Evolutionary conservation across 2,797 vertebrate species (phyloP).

Genomic region (Anguilla anguilla): DNA sequence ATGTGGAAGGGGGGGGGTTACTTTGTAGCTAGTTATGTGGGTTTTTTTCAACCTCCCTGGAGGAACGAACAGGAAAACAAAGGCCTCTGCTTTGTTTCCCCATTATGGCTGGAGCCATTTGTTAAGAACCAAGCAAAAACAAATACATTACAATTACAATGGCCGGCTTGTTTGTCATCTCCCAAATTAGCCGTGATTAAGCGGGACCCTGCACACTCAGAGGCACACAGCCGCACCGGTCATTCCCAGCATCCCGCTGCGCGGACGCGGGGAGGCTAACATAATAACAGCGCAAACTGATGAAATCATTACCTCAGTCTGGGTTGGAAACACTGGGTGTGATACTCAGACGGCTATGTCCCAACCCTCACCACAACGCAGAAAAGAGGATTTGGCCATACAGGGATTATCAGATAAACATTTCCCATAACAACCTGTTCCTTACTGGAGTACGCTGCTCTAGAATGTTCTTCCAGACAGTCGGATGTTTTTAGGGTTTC

Average conservation of each 20-base stretch:
- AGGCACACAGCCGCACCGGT: background rate
- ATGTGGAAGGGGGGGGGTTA: background rate
- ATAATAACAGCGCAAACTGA: slow-evolving; percentile 29
- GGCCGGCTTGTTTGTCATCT: background rate
- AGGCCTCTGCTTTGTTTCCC: background rate
- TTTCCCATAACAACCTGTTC: background rate
- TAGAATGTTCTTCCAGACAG: background rate
- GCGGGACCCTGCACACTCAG: too few relatives aligned
- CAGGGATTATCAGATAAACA: slow-evolving; percentile 12
- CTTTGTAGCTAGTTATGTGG: background rate
- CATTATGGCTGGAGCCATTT: background rate
- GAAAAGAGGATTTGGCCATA: slow-evolving; percentile 22
- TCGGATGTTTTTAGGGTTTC: background rate
- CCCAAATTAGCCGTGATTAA: background rate
- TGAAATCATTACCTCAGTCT: slow-evolving; percentile 44
- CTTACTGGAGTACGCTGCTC: background rate
- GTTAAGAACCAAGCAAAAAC: background rate
- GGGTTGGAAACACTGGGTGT: slow-evolving; percentile 27
- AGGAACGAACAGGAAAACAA: background rate
- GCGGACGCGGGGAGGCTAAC: background rate
- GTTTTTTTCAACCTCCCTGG: background rate
- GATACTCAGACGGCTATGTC: background rate
- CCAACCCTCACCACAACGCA: background rate
- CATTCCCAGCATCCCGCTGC: background rate
- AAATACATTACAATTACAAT: background rate